Evolutionary conservation across 1,140 invertebrate genomes (phyloP), one percentile per base, ranked within the genome.

Genomic region (Zaprionus taronus): DNA sequence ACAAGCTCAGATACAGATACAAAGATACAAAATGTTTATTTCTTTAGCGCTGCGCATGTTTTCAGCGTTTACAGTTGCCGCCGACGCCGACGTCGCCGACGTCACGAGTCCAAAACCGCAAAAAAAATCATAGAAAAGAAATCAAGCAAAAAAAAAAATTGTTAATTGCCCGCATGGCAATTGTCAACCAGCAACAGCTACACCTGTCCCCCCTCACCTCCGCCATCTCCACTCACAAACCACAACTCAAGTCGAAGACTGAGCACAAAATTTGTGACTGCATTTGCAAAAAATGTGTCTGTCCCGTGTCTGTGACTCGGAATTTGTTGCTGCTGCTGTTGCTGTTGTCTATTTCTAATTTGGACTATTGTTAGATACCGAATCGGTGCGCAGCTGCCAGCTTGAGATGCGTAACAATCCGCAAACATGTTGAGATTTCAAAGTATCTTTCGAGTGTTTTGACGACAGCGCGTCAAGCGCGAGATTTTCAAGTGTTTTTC

Each of bases 71-170:
- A 71, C 69, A 84, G 72, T 67, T 78, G 75, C 73, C 41, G n/a
- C 36, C 14, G 36, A n/a, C 83, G 72, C 89, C 84, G n/a, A n/a
- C n/a, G 84, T 90, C 84, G 36, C 41, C 83, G 72, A 87, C 84
- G 84, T 90, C 84, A 87, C 78, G 74, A 65, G 41, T 68, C 84
- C 85, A 90, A 90, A 89, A 90, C 74, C 78, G 83, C 78, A 90
- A 53, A 67, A 72, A 79, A 69, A 72, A 68, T 62, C 56, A 67
- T 67, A 70, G 53, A 78, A 70, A 79, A 41, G 17, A 51, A 72
- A 57, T 28, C 6, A 65, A 44, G 34, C 5, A 61, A 55, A 56
- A 41, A 74, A 74, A 60, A 68, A 28, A 77, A 41, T 89, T 66
- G 79, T 85, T 90, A 89, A 87, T 87, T 89, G 83, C 77, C 80